phyloP scores from a whole-genome alignment of 2,113 vertebrate species.

The Hemichromis elongatus region DNA sequence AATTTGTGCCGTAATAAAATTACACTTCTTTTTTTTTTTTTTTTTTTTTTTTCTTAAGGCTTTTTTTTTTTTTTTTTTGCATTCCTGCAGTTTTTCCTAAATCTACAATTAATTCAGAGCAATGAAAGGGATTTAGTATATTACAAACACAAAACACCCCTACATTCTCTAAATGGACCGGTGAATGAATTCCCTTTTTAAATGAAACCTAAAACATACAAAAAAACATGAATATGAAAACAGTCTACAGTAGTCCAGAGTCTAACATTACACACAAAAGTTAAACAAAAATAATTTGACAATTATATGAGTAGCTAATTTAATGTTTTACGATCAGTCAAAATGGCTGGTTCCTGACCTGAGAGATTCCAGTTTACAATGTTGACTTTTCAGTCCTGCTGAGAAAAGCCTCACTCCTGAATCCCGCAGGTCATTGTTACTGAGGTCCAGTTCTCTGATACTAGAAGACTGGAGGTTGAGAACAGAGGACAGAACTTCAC shows the following conservation, averaged over 20 bases:
- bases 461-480: not conserved
- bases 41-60: no score
- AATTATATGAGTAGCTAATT: not conserved
- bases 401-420: not conserved
- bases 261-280: accelerated
- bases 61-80: no score
- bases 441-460: not conserved
- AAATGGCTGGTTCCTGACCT: not conserved
- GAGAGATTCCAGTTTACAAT: not conserved
- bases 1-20: no score
- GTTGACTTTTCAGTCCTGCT: not conserved
- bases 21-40: no score
- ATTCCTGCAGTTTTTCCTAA: not conserved
- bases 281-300: not conserved
- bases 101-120: not conserved
- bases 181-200: not conserved
- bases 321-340: not conserved
- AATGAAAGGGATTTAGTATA: not conserved
- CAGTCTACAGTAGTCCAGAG: not conserved
- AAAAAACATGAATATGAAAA: not conserved
- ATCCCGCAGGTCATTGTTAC: not conserved
- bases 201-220: no score
- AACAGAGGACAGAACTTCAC: not conserved
- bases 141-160: not conserved
- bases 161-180: accelerated